Base-by-base conservation (phyloP, 2,888 invertebrate species). In the Conistra vaccinii region DNA sequence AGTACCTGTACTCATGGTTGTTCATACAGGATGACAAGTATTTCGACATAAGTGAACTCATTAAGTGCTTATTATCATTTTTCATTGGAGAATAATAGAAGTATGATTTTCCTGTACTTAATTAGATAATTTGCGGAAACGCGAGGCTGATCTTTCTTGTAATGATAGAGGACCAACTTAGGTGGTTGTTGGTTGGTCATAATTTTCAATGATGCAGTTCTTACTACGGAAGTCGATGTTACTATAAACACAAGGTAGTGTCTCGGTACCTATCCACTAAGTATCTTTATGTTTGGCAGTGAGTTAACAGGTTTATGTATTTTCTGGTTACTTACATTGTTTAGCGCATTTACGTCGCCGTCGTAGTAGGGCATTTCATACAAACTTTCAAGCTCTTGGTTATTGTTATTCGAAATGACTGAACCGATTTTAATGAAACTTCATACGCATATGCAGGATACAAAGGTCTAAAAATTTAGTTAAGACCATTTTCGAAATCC, bases 41-140 rank as follows among this genome's bases (percentile, higher is more conserved):
- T 81, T 85, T 81, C 72, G 61, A 84, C 68, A 77, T 66, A 45
- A 70, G 60, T 53, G 69, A 74, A 62, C 67, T 63, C 53, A 74
- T 74, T 80, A 81, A 55, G 45, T 45, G 51, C 48, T 42, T 39
- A 63, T 73, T 12, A 73, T 81, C 35, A 74, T 81, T 72, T 73
- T 69, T 76, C 66, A 66, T 75, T 69, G 63, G 61, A 78, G 20
- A 45, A 69, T 73, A 85, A 73, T 75, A 58, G 63, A 71, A 67
- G 53, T 29, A 51, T n/a, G 5, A 48, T 72, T 73, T 84, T 78
- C 71, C 87, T 86, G 82, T 78, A 45, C 42, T 42, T 42, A 78
- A 81, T 86, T 65, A 81, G 69, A 65, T 86, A 85, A 86, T 81
- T 35, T 63, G 63, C 82, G 75, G 81, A 76, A 81, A 71, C 62